Percentiles rank a stretch among this genome's conserved stretches.
These are phyloP conservation scores for Hipposideros armiger DNA, from an alignment of 2,113 vertebrate genomes.

Conservation along the genomic window DNA sequence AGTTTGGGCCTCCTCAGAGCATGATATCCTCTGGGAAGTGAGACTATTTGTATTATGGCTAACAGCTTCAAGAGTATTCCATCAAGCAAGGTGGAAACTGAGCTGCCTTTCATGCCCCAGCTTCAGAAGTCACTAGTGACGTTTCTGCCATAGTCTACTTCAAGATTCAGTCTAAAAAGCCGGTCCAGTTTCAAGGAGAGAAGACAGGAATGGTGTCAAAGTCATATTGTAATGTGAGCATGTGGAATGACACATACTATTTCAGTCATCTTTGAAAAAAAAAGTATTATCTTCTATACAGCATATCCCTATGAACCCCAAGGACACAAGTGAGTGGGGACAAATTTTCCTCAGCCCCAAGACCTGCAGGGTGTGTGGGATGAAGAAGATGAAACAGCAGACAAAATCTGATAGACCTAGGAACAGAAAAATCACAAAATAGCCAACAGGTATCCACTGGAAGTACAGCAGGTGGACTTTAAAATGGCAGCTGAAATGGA, in stretches of 20 bases:
- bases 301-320: neutral
- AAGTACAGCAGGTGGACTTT: neutral
- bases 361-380: neutral
- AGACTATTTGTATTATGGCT: neutral
- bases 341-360: neutral
- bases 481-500: neutral
- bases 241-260: neutral
- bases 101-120: neutral
- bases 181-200: neutral
- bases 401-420: accelerated
- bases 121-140: neutral
- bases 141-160: neutral
- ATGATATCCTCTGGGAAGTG: neutral
- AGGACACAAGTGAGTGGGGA: neutral
- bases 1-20: neutral
- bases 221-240: neutral
- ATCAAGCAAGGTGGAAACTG: neutral
- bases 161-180: neutral
- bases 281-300: neutral
- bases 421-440: neutral
- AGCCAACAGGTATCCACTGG: neutral
- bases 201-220: neutral
- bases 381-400: neutral
- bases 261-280: neutral
- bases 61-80: neutral